These are phyloP conservation scores for Noturus placidus DNA, from an alignment of 2,113 vertebrate species.

Conservation along the genomic window DNA sequence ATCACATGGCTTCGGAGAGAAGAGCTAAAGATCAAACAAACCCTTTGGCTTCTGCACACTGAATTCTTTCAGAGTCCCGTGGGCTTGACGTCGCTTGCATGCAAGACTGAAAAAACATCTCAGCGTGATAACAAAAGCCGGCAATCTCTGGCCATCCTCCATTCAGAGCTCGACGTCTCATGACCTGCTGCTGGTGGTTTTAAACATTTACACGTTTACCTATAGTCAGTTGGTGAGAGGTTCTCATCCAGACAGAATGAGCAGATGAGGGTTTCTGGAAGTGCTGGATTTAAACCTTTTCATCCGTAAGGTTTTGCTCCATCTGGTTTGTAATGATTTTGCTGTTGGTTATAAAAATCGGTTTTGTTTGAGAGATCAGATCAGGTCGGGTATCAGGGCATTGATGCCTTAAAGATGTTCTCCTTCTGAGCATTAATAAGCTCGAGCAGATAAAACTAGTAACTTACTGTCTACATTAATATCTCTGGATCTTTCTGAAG, in stretches of 20 bases:
- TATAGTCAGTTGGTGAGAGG: neutral
- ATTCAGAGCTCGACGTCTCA: constrained; percentile 26
- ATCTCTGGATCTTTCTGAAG: neutral
- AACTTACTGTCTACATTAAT: neutral
- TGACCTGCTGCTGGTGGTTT: neutral
- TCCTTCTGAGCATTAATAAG: neutral
- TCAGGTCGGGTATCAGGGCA: neutral
- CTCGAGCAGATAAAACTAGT: neutral
- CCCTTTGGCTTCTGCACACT: constrained; percentile 51
- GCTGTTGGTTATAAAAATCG: neutral
- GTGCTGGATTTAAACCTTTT: neutral
- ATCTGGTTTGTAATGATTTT: neutral
- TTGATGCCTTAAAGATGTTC: neutral
- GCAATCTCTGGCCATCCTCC: constrained; percentile 31
- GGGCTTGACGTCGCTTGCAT: constrained; percentile 21
- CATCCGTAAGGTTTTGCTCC: neutral
- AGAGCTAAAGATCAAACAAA: constrained; percentile 54
- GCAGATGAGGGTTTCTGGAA: neutral
- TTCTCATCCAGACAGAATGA: neutral
- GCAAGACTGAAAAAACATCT: constrained; percentile 35
- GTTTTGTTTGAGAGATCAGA: constrained; percentile 1
- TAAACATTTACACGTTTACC: neutral
- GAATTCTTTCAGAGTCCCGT: constrained; percentile 44
- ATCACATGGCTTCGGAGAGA: constrained; percentile 41
- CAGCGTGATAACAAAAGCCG: constrained; percentile 38